Percentiles rank a stretch among this genome's conserved stretches.
These are phyloP conservation scores for Solea solea DNA, from an alignment of 2,113 vertebrate species.

Conservation along the genomic window DNA sequence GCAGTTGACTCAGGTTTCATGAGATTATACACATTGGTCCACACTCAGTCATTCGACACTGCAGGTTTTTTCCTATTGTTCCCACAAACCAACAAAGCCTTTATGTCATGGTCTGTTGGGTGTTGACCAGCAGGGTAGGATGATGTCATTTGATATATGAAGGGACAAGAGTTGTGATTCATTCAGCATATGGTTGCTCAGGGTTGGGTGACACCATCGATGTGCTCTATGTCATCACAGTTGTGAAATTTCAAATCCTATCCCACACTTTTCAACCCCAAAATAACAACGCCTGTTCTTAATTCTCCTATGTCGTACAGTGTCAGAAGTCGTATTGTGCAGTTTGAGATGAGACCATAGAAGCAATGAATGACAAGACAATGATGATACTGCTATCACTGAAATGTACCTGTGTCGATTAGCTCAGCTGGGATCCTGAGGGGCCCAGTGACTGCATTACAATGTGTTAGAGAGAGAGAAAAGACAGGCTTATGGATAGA, in stretches of 20 bases:
- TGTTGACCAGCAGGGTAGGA: slow-evolving; percentile 39
- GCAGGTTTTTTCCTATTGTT: slow-evolving; percentile 40
- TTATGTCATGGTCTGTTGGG: slow-evolving; percentile 59
- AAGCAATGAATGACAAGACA: slow-evolving; percentile 36
- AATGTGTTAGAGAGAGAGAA: slow-evolving; percentile 59
- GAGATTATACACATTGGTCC: slow-evolving; percentile 19
- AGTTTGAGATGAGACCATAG: slow-evolving; percentile 31
- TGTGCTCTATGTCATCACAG: not conserved
- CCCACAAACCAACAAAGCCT: slow-evolving; percentile 32
- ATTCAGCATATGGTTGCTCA: slow-evolving; percentile 42
- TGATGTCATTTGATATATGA: slow-evolving; percentile 61
- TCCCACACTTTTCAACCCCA: slow-evolving; percentile 21
- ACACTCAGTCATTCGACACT: slow-evolving; percentile 52
- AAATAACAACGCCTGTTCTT: slow-evolving; percentile 10
- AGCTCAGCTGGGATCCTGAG: slow-evolving; percentile 48
- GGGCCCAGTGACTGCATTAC: slow-evolving; percentile 41
- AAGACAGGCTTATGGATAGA: slow-evolving; percentile 27
- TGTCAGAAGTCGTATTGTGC: slow-evolving; percentile 13
- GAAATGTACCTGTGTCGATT: slow-evolving; percentile 50
- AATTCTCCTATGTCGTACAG: slow-evolving; percentile 5
- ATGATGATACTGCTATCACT: slow-evolving; percentile 29
- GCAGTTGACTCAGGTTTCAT: slow-evolving; percentile 40
- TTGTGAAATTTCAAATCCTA: slow-evolving; percentile 25
- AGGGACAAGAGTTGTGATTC: slow-evolving; percentile 29
- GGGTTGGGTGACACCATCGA: not conserved